A percentile compares a stretch with the other conserved stretches of the same genome.
These are phyloP conservation scores for Aromia moschata DNA, from an alignment of 2,888 invertebrate species.

Conservation along the genomic window DNA sequence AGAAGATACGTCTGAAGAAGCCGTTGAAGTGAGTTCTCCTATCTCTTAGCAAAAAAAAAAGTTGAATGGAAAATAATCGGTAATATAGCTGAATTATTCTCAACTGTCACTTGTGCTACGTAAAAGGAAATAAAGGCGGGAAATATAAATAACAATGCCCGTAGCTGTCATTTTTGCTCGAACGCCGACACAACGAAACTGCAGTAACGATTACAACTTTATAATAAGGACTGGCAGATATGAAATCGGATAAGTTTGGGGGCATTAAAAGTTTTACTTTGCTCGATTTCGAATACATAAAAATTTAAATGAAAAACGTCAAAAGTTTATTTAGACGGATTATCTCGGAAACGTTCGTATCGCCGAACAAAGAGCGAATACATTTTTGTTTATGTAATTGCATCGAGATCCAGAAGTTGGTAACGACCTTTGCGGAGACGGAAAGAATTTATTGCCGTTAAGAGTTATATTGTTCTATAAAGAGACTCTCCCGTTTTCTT, in stretches of 20 bases:
- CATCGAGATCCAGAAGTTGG: slow-evolving; percentile 2
- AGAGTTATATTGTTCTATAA: slow-evolving; percentile 10
- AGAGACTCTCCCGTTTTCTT: slow-evolving; percentile 1
- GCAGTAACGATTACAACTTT: slow-evolving; percentile 4
- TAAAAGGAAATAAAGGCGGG: too few species aligned
- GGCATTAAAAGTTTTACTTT: slow-evolving; percentile 5
- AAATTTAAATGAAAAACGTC: slow-evolving; percentile 11
- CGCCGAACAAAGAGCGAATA: slow-evolving; percentile 1
- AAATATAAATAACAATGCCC: too few species aligned
- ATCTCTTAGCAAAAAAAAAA: too few species aligned
- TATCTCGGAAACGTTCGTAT: background rate
- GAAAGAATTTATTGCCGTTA: slow-evolving; percentile 17
- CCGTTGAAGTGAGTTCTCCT: too few species aligned
- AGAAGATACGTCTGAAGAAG: too few species aligned
- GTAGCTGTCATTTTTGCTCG: too few species aligned
- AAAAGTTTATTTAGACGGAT: slow-evolving; percentile 16
- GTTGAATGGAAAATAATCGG: too few species aligned
- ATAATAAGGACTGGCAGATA: slow-evolving; percentile 10
- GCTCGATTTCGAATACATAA: background rate
- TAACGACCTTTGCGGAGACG: slow-evolving; percentile 12
- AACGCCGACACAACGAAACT: too few species aligned
- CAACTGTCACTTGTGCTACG: too few species aligned
- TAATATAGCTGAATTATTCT: too few species aligned
- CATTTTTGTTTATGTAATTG: slow-evolving; percentile 16
- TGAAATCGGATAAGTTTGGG: slow-evolving; percentile 6